Evolutionary conservation across 2,113 vertebrate genomes (phyloP).

Genomic region (Pogonocichla stellata): DNA sequence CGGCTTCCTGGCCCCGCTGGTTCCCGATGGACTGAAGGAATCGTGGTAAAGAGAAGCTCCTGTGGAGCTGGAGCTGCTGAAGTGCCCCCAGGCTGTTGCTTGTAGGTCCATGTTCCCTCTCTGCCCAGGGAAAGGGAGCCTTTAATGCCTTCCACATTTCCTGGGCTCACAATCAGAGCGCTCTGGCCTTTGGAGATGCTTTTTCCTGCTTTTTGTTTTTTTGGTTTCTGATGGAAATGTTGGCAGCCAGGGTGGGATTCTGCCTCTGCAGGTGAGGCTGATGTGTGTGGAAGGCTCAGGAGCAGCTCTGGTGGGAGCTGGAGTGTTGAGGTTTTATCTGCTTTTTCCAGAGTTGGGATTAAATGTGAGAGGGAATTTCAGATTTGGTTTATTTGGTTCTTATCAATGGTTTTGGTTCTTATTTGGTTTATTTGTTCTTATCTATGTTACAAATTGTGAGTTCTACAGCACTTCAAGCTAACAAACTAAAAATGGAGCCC

Average conservation of each 20-base stretch:
- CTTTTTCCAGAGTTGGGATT: too few relatives aligned
- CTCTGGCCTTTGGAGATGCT: conserved; percentile 48
- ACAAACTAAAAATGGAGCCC: too few relatives aligned
- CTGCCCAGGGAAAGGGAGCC: conserved; percentile 70
- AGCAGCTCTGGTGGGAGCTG: neutral
- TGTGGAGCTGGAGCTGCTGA: conserved; percentile 64
- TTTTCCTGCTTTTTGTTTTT: neutral
- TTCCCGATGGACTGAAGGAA: conserved; percentile 57
- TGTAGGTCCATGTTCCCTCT: conserved; percentile 57
- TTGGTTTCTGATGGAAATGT: neutral
- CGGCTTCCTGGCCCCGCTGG: conserved; percentile 57
- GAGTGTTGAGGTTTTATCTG: neutral
- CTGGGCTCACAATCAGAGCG: neutral
- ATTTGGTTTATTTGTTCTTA: too few relatives aligned
- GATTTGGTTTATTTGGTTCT: too few relatives aligned
- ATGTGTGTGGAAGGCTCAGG: neutral
- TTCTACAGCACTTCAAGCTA: too few relatives aligned
- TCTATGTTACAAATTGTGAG: too few relatives aligned
- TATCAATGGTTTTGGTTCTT: too few relatives aligned
- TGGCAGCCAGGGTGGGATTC: neutral
- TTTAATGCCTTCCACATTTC: conserved; percentile 75
- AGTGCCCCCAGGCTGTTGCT: conserved; percentile 66
- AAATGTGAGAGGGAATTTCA: too few relatives aligned
- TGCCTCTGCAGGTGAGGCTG: neutral
- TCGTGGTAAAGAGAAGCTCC: neutral